Evolutionary conservation across 2,113 vertebrate genomes (phyloP).

Genomic region (Panthera leo): DNA sequence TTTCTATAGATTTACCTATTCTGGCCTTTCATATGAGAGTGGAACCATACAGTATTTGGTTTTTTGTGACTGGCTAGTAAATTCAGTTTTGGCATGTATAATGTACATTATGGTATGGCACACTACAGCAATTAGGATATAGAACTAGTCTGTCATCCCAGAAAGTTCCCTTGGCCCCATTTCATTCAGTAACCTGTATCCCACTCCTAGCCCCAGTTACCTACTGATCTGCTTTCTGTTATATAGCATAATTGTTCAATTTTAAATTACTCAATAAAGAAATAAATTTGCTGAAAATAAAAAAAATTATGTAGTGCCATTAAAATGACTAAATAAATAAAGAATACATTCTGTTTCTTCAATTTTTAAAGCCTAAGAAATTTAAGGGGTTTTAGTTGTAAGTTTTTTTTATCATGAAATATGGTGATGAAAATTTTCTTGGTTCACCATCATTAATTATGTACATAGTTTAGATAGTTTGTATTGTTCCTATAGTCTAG

Average conservation of each 20-base stretch:
- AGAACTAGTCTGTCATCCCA: neutral
- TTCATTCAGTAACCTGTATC: neutral
- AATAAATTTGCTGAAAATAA: neutral
- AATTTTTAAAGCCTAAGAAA: neutral
- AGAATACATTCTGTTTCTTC: neutral
- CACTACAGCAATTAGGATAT: neutral
- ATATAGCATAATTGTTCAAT: neutral
- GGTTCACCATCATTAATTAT: neutral
- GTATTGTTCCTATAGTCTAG: neutral
- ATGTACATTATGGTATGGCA: neutral
- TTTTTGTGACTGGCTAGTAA: constrained; percentile 11
- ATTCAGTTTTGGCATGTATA: neutral
- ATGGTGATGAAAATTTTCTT: neutral
- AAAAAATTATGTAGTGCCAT: neutral
- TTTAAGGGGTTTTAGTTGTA: neutral
- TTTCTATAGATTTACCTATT: neutral
- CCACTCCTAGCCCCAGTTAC: neutral
- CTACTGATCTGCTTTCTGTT: neutral
- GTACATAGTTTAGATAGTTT: neutral
- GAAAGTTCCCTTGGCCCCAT: neutral
- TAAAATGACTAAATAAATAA: constrained; percentile 35
- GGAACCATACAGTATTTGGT: neutral
- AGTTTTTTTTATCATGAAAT: neutral
- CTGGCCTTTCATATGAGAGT: constrained; percentile 21
- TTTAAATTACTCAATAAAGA: constrained; percentile 20